Conservation (phyloP, 92 coral and sea anemone genomes). For the Isaurus tuberculatus region DNA sequence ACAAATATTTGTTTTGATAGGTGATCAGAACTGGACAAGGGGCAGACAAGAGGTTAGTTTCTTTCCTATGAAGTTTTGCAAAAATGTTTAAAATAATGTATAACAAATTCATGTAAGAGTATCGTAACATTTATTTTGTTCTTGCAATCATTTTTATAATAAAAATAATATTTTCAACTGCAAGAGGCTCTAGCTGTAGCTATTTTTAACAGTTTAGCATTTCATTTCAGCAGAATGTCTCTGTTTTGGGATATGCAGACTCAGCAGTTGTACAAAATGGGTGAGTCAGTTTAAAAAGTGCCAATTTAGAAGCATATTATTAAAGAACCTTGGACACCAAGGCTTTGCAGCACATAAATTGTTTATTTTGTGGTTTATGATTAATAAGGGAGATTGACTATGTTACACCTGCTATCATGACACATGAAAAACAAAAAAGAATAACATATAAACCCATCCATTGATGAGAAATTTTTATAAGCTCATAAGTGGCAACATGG, state of each 20-base stretch:
- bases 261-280: slow-evolving; percentile 90
- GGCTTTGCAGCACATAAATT: no score
- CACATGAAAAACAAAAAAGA: neutral
- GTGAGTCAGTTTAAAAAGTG: slow-evolving; percentile 40
- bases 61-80: neutral
- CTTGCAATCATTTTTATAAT: no score
- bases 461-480: no score
- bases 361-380: no score
- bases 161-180: no score
- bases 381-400: no score
- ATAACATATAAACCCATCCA: no score
- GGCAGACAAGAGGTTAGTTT: slow-evolving; percentile 64
- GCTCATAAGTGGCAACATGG: no score
- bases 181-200: no score
- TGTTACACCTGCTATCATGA: neutral
- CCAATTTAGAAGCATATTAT: neutral
- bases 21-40: slow-evolving; percentile 67
- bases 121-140: no score
- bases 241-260: slow-evolving; percentile 76
- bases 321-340: neutral
- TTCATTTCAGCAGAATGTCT: slow-evolving; percentile 54
- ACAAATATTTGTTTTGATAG: neutral
- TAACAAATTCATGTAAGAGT: no score
- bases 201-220: slow-evolving; percentile 7
- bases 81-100: neutral